Conservation (phyloP, 1,140 invertebrate species). For the Littorina saxatilis region DNA sequence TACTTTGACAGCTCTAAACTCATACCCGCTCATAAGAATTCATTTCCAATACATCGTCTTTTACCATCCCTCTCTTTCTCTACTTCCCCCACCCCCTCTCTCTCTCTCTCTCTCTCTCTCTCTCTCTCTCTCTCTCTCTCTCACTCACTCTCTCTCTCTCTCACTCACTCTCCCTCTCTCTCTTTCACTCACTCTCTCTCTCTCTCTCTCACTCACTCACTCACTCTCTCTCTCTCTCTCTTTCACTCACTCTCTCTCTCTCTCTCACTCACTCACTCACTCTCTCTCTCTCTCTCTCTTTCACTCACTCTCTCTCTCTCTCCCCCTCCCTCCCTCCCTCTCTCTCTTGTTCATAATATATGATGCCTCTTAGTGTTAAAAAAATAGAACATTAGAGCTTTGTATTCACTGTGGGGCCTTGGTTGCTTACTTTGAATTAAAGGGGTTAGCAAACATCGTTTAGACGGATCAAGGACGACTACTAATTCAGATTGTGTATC, state of each 20-base stretch:
- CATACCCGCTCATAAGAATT: too few relatives aligned
- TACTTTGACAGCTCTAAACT: too few relatives aligned
- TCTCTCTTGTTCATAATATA: background rate
- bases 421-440: background rate
- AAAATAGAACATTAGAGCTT: too few relatives aligned
- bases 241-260: background rate
- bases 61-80: background rate
- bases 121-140: background rate
- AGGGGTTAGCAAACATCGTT: too few relatives aligned
- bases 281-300: slow-evolving; percentile 6
- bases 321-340: background rate
- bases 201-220: too few relatives aligned
- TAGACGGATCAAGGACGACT: too few relatives aligned
- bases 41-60: too few relatives aligned
- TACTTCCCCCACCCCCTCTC: background rate
- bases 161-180: background rate
- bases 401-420: background rate
- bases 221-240: too few relatives aligned
- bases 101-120: background rate
- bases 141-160: background rate
- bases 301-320: too few relatives aligned
- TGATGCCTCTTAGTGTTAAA: background rate
- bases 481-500: too few relatives aligned
- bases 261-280: background rate
- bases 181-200: background rate